Evolutionary conservation across 2,888 invertebrate species (phyloP), one percentile per base, ranked within the genome.

Genomic region (Protodeltote pygarga): DNA sequence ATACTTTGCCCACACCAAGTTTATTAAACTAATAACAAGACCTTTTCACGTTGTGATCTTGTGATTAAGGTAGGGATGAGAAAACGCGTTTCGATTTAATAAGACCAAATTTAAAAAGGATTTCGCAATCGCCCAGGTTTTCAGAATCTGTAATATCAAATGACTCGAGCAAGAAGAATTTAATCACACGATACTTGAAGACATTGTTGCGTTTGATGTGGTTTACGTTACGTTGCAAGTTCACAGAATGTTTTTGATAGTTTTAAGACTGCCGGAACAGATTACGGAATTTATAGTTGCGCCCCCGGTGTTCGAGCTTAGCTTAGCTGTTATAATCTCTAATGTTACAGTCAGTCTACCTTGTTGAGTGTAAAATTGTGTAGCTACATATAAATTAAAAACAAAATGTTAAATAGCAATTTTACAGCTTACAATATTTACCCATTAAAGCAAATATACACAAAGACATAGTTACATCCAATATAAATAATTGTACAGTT

Each of bases 81-180:
- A 19, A 31, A 38, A 50, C 17, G 28, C 37, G 38, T 47, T 49
- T 24, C 35, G 41, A 48, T 51, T 54, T 48, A 55, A 53, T 45
- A n/a, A 52, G 39, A 44, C 45, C 52, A 48, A 53, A 61, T 61
- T 67, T 46, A 50, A 60, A 61, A 52, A 34, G 50, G 48, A 55
- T 33, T 24, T 17, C 27, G 41, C 53, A 32, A 47, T 33, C 8
- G 49, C 35, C 55, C 41, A n/a, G n/a, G n/a, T 67, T 70, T 49
- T 51, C 21, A 53, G 60, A 71, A 73, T 65, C 55, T 51, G 59
- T 55, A 65, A 65, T 75, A 73, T 75, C 65, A 65, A 58, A 60
- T 71, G 70, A 49, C 70, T 42, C 37, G 50, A 53, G 63, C 23
- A 10, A 3, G 14, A 27, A 34, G 54, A 61, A 57, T 57, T 57